phyloP scores from a whole-genome alignment of 2,113 vertebrate genomes.

The Pundamilia nyererei region DNA sequence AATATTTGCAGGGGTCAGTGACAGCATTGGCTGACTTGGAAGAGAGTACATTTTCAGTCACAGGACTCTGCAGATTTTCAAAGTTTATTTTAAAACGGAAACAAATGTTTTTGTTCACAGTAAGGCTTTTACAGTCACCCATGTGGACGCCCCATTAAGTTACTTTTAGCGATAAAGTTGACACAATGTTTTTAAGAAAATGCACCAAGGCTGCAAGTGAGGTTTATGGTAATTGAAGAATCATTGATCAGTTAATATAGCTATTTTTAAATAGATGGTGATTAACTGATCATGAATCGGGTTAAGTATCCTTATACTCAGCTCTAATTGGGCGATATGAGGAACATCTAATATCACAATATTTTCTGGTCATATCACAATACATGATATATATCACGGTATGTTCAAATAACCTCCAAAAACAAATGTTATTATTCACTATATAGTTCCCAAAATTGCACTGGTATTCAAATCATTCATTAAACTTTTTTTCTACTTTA shows the following conservation, averaged over 20 bases:
- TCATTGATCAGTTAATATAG: neutral
- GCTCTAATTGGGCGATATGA: neutral
- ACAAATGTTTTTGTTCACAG: neutral
- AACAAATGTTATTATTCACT: neutral
- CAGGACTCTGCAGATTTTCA: neutral
- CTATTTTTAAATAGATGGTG: neutral
- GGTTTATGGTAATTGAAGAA: neutral
- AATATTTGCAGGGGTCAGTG: neutral
- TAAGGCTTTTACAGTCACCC: neutral
- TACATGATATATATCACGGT: neutral
- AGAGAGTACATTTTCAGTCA: neutral
- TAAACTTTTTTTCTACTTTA: neutral
- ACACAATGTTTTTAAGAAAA: neutral
- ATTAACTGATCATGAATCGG: neutral
- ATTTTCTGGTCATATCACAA: neutral
- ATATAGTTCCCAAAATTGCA: accelerated
- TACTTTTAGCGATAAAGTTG: neutral
- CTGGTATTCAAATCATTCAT: neutral
- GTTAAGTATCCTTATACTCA: neutral
- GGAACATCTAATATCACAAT: neutral
- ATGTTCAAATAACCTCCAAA: neutral
- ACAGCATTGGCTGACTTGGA: neutral
- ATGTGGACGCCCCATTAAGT: neutral
- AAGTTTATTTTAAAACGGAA: neutral
- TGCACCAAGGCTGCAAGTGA: neutral